These are phyloP conservation scores for Labrus mixtus DNA, from an alignment of 2,113 vertebrate species.

Conservation along the genomic window DNA sequence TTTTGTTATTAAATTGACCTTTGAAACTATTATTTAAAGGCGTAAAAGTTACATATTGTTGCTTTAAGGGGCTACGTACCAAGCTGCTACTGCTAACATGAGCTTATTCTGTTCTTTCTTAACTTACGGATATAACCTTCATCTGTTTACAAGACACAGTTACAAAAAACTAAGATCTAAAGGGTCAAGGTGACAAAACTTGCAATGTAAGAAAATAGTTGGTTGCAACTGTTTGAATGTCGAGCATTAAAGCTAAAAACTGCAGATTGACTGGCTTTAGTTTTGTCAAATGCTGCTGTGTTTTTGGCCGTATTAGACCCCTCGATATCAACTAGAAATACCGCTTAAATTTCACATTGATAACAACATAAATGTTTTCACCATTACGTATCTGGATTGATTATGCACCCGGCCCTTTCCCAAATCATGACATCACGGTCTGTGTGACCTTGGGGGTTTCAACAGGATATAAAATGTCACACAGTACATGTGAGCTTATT, in stretches of 20 bases:
- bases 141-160: neutral
- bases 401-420: too few relatives aligned
- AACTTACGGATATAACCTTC: neutral
- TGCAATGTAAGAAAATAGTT: neutral
- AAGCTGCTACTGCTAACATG: neutral
- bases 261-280: neutral
- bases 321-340: too few relatives aligned
- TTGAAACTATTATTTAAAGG: too few relatives aligned
- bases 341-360: too few relatives aligned
- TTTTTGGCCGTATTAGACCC: too few relatives aligned
- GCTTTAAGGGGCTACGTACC: neutral
- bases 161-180: neutral
- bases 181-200: too few relatives aligned
- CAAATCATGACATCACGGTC: neutral
- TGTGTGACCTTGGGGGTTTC: conserved; percentile 13
- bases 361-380: too few relatives aligned
- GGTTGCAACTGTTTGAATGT: neutral
- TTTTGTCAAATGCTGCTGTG: too few relatives aligned
- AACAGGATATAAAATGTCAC: neutral
- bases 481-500: neutral
- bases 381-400: too few relatives aligned
- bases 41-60: neutral
- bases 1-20: too few relatives aligned
- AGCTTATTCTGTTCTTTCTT: neutral
- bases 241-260: too few relatives aligned